A percentile compares a stretch with the other conserved stretches of the same genome.
Conservation (phyloP, 2,113 vertebrate species). For the Calidris pugnax region DNA sequence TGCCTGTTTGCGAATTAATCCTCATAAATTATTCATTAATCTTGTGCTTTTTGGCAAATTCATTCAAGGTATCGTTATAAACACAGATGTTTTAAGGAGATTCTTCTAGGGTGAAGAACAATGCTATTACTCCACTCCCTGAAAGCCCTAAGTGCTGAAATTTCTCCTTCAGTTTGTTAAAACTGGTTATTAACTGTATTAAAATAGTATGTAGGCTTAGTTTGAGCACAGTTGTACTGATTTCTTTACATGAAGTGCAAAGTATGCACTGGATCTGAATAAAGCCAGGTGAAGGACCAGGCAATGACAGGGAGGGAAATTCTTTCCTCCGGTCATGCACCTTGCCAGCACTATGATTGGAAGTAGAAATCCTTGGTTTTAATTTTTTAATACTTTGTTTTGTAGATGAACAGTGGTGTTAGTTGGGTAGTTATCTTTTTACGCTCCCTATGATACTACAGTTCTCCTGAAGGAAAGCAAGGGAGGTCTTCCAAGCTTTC, state of each 20-base stretch:
- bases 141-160: not conserved
- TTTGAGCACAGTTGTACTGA: not conserved
- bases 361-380: not conserved
- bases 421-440: not conserved
- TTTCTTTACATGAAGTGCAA: not conserved
- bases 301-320: fast-evolving
- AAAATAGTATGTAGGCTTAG: not conserved
- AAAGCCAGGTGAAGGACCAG: not conserved
- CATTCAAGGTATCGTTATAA: not conserved
- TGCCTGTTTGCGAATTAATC: not conserved
- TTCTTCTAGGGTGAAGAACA: not conserved
- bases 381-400: not conserved
- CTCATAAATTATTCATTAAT: not conserved
- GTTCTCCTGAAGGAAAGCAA: not conserved
- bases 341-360: not conserved
- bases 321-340: not conserved
- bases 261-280: not conserved
- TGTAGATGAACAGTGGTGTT: not conserved
- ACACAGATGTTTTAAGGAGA: not conserved
- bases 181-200: not conserved
- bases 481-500: not conserved
- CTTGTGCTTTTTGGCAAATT: not conserved
- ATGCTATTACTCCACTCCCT: not conserved
- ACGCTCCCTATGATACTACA: not conserved
- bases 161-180: not conserved